Conservation (phyloP, 2,888 invertebrate species). For the Zelleria hepariella region DNA sequence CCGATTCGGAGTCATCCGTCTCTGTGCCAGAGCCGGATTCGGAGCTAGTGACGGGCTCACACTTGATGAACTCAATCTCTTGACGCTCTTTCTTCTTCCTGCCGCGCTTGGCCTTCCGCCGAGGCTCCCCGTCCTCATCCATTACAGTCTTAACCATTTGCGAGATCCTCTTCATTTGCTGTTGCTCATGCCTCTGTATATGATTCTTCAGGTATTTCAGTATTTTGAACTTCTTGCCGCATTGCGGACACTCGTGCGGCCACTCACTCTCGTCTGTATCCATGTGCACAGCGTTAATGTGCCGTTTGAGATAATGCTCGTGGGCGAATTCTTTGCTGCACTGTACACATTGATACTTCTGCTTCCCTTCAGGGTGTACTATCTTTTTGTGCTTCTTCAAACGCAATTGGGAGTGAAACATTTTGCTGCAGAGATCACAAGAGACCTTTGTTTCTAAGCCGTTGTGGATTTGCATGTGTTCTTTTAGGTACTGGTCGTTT, state of each 20-base stretch:
- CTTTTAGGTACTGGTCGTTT: constrained; percentile 59
- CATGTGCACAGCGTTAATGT: constrained; percentile 53
- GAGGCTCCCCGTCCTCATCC: constrained; percentile 32
- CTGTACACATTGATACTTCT: constrained; percentile 52
- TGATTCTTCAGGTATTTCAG: constrained; percentile 55
- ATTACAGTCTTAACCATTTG: constrained; percentile 61
- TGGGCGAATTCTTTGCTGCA: constrained; percentile 62
- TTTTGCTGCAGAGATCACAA: constrained; percentile 59
- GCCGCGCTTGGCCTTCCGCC: constrained; percentile 14
- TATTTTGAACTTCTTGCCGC: constrained; percentile 60
- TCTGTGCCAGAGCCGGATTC: constrained; percentile 31
- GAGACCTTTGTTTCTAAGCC: constrained; percentile 47
- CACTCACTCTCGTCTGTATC: constrained; percentile 51
- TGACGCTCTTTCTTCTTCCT: constrained; percentile 26
- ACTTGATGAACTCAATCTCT: constrained; percentile 62
- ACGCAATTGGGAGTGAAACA: constrained; percentile 53
- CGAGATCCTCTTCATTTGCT: constrained; percentile 55
- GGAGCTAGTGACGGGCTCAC: constrained; percentile 53
- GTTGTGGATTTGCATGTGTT: constrained; percentile 60
- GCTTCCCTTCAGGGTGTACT: constrained; percentile 49
- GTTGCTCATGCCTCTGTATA: constrained; percentile 57
- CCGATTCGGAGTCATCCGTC: constrained; percentile 29
- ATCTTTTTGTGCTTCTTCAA: constrained; percentile 62
- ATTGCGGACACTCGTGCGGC: constrained; percentile 52
- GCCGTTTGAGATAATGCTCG: constrained; percentile 49